Evolutionary conservation across 2,888 invertebrate genomes (phyloP), one percentile per base, ranked within the genome.

Genomic region (Julus scanicus): DNA sequence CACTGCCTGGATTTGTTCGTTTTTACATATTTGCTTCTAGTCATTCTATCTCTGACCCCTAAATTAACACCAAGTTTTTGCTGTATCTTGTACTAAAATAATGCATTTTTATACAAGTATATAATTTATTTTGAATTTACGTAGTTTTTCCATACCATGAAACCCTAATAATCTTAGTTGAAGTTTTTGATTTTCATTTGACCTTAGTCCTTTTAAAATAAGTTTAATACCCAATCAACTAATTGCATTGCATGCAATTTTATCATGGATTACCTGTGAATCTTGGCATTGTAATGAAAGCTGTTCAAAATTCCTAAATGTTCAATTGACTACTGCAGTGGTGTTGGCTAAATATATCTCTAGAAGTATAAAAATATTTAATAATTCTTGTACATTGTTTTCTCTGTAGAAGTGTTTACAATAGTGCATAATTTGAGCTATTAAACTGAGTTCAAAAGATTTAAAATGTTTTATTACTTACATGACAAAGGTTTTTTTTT

Each of bases 341-440:
- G 80, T 80, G 80, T 80, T 20, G 20, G 63, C 63, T 17, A 80
- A 80, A 37, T 80, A 71, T 29, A 37, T 80, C 37, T 29, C 11
- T 80, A 80, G 29, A 80, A 37, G 9, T 37, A 37, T 80, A 80
- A 80, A 44, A 80, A 71, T 15, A 80, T 80, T 37, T 29, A 80
- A 2, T 37, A 80, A 80, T 13, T 2, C 29, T 80, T 13, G 3
- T 80, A 13, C 15, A 71, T 71, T 37, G 80, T 80, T 80, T 80
- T 37, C 11, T 80, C 37, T 80, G 80, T 80, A 80, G 37, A 37
- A 20, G 20, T 37, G 80, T 80, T 80, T 29, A 29, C 80, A 80
- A 80, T 71, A 80, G 29, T 80, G 80, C 80, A 37, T 37, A 80
- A 80, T 80, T 71, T 37, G 80, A 80, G 80, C 80, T 80, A 80